Base-by-base conservation (phyloP, 1,140 invertebrate species). In the Drosophila bipectinata region DNA sequence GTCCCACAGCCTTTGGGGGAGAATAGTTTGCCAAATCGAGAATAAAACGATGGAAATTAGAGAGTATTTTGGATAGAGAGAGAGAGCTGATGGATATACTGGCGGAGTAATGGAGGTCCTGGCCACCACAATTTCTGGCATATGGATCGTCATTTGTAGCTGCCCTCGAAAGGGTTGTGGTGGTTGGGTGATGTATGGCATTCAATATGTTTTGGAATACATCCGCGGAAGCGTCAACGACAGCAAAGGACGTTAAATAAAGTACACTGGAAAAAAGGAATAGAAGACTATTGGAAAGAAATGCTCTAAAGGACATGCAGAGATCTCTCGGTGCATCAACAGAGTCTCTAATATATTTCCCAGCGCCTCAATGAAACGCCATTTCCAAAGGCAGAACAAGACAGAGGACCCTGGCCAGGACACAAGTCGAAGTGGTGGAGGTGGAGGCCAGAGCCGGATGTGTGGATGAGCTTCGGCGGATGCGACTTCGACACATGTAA, bases 401-500 rank as follows among this genome's bases (percentile, higher is more conserved):
- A 74, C 37, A 58, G 72, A 64, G 68, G 66, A 56, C 51, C 69
- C 5, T n/a, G 63, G 54, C 54, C 55, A 61, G 34, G 56, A 28
- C 24, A 48, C 7, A 57, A 18, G 32, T 34, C 12, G 14, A 10
- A 9, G 15, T 15, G 15, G 6, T 24, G 18, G 44, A 24, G 15
- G 7, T 3, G 7, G 64, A 51, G 56, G 41, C 58, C 47, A 61
- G 48, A 53, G 57, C 59, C 77, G 77, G 77, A 79, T 79, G 77
- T 79, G 77, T 79, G 77, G 72, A 79, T 79, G 77, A 79, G 77
- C 77, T 71, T 62, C 64, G 72, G 55, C 77, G 77, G 77, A 79
- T 69, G 77, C 71, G 58, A 71, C 55, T 79, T 61, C 77, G 77
- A 79, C 77, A 79, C 77, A 79, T 79, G 77, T 79, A 79, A 79